Evolutionary conservation across 2,888 invertebrate species (phyloP), one percentile per base, ranked within the genome.

Genomic region (Aphidius colemani): DNA sequence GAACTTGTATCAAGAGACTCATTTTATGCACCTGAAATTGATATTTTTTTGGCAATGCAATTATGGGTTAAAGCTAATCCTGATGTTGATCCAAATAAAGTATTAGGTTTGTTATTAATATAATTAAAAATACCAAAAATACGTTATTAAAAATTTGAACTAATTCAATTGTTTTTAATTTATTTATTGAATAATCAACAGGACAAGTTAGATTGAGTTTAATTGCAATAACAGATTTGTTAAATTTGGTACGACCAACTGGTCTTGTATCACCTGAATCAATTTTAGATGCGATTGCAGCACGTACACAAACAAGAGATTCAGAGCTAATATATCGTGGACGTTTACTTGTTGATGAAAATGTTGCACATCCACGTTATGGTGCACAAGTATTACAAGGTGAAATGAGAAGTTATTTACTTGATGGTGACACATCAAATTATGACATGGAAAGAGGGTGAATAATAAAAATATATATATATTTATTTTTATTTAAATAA

Each of bases 1-100:
- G 93, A 95, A 78, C 86, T 99, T 7, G 85, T 99, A 44, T 88
- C 90, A 59, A 86, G 98, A 58, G 95, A 98, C 83, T 97, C 98
- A 7, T 98, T 99, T 85, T 98, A 94, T 85, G 97, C 96, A 0
- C 90, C 93, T 0, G 99, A 99, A 84, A 94, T 95, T 48, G 93
- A 96, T 74, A 97, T 99, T 70, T 99, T 99, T 84, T 87, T 89
- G 74, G 94, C 95, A 0, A 93, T 98, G 0, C 88, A 90, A 79
- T 87, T 86, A 64, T 98, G 98, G 98, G 91, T 92, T 72, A 89
- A 88, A 71, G 88, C 89, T 41, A 96, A 96, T 84, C 86, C 88
- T 65, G 86, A 87, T 67, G 85, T 86, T 75, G 88, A 78, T 48
- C 55, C 70, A 6, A 70, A 72, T 41, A 69, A 71, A 59, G 75